Percentiles rank a stretch among this genome's conserved stretches.
These are phyloP conservation scores for Maccullochella peelii DNA, from an alignment of 2,113 vertebrate genomes.

Conservation along the genomic window DNA sequence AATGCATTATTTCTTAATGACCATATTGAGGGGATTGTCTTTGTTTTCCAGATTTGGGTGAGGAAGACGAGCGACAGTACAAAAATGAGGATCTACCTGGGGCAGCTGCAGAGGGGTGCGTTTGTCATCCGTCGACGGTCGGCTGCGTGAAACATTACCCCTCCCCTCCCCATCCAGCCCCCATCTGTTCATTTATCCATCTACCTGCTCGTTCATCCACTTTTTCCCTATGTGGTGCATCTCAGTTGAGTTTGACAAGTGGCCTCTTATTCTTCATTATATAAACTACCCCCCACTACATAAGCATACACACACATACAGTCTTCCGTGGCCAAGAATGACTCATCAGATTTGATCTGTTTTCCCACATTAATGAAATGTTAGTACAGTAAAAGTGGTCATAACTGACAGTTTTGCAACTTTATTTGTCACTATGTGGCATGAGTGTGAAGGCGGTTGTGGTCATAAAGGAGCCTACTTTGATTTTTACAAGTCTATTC, in stretches of 20 bases:
- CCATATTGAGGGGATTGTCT: not conserved
- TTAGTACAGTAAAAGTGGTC: constrained; percentile 11
- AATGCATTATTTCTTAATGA: not conserved
- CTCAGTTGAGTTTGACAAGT: constrained; percentile 30
- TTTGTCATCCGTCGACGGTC: constrained; percentile 97
- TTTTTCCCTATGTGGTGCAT: not conserved
- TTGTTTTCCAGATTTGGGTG: constrained; percentile 92
- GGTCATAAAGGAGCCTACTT: not conserved
- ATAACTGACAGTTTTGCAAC: constrained; percentile 32
- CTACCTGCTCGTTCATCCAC: constrained; percentile 7
- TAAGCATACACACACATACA: not conserved
- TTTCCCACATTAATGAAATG: constrained; percentile 34
- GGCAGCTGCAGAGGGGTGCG: constrained; percentile 96
- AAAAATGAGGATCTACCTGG: constrained; percentile 98
- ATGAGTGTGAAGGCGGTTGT: constrained; percentile 19
- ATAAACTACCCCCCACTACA: not conserved
- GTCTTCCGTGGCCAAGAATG: constrained; percentile 25
- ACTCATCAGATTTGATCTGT: constrained; percentile 13
- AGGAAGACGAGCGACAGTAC: constrained; percentile 99
- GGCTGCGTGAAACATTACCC: constrained; percentile 85
- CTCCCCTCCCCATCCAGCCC: not conserved
- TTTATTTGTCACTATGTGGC: constrained; percentile 71
- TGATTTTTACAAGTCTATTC: constrained; percentile 4
- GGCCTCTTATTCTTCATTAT: constrained; percentile 26
- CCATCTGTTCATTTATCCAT: constrained; percentile 41